These are phyloP conservation scores for Sicus ferrugineus DNA, from an alignment of 2,888 invertebrate species.

Conservation along the genomic window DNA sequence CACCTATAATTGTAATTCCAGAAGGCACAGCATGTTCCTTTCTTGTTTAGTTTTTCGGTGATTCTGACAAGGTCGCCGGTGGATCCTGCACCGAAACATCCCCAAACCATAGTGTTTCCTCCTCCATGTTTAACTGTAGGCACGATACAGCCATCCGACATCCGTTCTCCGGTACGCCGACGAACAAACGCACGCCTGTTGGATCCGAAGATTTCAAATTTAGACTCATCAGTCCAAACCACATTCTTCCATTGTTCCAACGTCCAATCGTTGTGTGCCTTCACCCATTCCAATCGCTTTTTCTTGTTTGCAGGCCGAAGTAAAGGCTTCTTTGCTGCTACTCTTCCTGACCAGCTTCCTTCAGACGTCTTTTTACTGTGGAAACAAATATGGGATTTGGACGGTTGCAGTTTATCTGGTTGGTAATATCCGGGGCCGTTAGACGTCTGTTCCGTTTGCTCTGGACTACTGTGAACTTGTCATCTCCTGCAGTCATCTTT, in stretches of 20 bases:
- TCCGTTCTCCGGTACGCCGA: too few species aligned
- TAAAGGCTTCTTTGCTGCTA: constrained; percentile 5
- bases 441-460: neutral
- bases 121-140: too few species aligned
- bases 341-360: neutral
- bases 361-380: constrained; percentile 1
- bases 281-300: neutral
- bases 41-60: too few species aligned
- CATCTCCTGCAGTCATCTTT: too few species aligned
- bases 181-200: too few species aligned
- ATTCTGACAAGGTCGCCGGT: too few species aligned
- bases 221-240: neutral
- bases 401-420: neutral
- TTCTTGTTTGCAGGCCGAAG: neutral
- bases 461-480: neutral
- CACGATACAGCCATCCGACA: too few species aligned
- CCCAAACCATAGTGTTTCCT: neutral
- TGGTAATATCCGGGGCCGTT: neutral
- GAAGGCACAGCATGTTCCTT: neutral
- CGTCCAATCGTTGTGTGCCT: too few species aligned
- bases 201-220: constrained; percentile 1
- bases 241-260: constrained; percentile 1
- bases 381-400: constrained; percentile 5
- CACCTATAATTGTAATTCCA: too few species aligned
- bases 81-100: too few species aligned